These are phyloP conservation scores for Scolopax bukidnonensis DNA, from an alignment of 2,797 vertebrate species.

Conservation along the genomic window DNA sequence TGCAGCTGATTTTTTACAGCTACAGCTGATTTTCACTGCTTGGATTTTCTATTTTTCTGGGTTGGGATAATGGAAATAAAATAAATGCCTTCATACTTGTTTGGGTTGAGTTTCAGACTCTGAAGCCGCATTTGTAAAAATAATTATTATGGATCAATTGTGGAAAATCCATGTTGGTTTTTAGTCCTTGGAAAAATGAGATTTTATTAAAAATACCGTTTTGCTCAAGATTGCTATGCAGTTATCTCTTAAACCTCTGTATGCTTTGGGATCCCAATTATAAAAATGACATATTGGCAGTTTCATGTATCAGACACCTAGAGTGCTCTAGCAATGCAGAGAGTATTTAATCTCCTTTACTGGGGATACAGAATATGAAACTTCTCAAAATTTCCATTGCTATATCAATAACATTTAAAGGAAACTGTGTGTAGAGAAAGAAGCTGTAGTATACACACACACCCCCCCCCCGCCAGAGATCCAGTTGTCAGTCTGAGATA, in stretches of 20 bases:
- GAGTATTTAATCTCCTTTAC: slow-evolving; percentile 1
- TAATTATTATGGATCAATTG: neutral
- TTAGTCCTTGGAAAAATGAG: neutral
- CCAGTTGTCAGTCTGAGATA: neutral
- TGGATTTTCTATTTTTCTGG: neutral
- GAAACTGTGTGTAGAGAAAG: neutral
- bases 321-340: neutral
- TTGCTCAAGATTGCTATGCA: neutral
- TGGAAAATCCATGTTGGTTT: neutral
- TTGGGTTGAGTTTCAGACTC: neutral
- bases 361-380: neutral
- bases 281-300: neutral
- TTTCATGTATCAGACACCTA: neutral
- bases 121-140: neutral
- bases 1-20: neutral
- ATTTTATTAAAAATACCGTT: neutral
- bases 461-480: neutral
- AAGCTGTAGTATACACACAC: neutral
- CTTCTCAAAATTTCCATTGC: neutral
- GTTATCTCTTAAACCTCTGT: neutral
- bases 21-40: neutral
- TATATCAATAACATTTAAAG: neutral
- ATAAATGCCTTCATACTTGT: neutral
- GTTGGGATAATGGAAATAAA: neutral
- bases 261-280: neutral